Conservation (phyloP, 2,888 invertebrate species). For the Drosophila paramelanica region DNA sequence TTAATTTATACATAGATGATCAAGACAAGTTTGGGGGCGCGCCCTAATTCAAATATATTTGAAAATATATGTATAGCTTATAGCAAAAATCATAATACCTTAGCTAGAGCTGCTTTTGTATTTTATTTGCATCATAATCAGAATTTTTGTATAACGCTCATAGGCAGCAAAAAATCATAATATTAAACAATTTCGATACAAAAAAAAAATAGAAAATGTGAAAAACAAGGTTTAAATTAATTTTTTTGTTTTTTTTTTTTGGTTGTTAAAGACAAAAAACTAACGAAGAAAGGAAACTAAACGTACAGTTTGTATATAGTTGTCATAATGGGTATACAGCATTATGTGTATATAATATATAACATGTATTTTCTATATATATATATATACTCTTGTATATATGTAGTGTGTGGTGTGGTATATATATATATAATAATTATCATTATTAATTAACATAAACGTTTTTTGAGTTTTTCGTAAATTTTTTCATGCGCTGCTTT, state of each 20-base stretch:
- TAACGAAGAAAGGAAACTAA: constrained; percentile 53
- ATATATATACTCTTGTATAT: constrained; percentile 43
- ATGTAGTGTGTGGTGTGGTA: constrained; percentile 42
- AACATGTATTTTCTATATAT: constrained; percentile 54
- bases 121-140: constrained; percentile 24
- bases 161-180: constrained; percentile 44
- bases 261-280: constrained; percentile 32
- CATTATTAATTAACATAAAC: constrained; percentile 70
- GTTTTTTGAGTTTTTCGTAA: constrained; percentile 45
- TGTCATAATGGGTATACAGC: constrained; percentile 66
- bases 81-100: constrained; percentile 77
- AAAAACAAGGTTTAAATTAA: constrained; percentile 34
- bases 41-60: constrained; percentile 42
- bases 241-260: constrained; percentile 26
- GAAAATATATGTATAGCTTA: constrained; percentile 62
- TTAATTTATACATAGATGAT: constrained; percentile 71
- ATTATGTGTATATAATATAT: constrained; percentile 55
- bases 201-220: constrained; percentile 44
- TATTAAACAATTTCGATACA: constrained; percentile 64
- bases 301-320: constrained; percentile 52
- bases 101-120: constrained; percentile 58
- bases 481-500: constrained; percentile 24
- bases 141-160: constrained; percentile 43
- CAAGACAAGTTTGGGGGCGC: constrained; percentile 51
- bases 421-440: constrained; percentile 70